Conservation (phyloP, 1,140 invertebrate species). For the Platorchestia sp. region DNA sequence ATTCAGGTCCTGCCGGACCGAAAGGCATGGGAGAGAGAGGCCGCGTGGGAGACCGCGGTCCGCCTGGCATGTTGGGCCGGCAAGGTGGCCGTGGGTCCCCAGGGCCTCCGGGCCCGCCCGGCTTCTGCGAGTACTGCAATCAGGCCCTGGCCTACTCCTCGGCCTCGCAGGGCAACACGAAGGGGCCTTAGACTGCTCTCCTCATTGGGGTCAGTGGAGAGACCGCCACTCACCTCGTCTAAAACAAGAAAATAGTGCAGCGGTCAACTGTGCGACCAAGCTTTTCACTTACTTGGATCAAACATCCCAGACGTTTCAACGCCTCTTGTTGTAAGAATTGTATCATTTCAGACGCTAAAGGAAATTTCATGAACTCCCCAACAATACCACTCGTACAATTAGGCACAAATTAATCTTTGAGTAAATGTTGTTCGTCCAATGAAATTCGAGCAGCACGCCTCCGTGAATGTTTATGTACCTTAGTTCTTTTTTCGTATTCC, state of each 20-base stretch:
- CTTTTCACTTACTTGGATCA: background rate
- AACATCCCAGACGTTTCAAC: background rate
- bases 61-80: conserved; percentile 65
- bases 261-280: background rate
- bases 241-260: background rate
- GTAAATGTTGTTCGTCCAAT: too few species aligned
- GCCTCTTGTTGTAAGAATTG: too few species aligned
- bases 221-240: background rate
- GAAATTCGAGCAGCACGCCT: too few species aligned
- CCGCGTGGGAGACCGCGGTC: conserved; percentile 64
- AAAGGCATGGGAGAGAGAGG: conserved; percentile 63
- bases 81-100: conserved; percentile 63
- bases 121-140: conserved; percentile 67
- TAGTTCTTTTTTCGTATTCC: too few species aligned
- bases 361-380: too few species aligned
- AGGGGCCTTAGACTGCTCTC: conserved; percentile 61
- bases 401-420: too few species aligned
- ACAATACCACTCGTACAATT: too few species aligned
- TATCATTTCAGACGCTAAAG: too few species aligned
- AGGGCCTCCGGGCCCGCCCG: conserved; percentile 63
- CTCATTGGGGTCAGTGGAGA: background rate
- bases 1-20: conserved; percentile 64
- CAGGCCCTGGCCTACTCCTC: conserved; percentile 58
- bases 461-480: too few species aligned
- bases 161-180: conserved; percentile 62